Evolutionary conservation across 2,888 invertebrate genomes (phyloP), one percentile per base, ranked within the genome.

Genomic region (Drosophila tanythrix): DNA sequence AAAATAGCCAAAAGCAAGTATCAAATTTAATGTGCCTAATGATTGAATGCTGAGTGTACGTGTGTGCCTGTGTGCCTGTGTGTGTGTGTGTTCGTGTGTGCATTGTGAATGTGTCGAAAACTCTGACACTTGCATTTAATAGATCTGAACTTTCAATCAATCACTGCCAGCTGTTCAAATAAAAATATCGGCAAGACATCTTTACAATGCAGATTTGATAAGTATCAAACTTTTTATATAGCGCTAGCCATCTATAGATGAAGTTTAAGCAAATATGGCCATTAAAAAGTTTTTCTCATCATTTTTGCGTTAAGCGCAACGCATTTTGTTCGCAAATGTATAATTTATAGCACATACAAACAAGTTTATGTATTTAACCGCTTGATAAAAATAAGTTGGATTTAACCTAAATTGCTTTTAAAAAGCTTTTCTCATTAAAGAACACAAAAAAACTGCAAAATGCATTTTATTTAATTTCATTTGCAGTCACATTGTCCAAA

Each of bases 11-110:
- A 61, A 69, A 74, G 74, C 79, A 43, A 25, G 38, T 65, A 70
- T 62, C 48, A 61, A 65, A 82, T 82, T 79, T 79, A 88, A 83
- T 72, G 82, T 69, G 74, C 65, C 71, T 76, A 79, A 79, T 78
- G 55, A 63, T 69, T 70, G 67, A 83, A 69, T 48, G 51, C 33
- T 43, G 21, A 13, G 11, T 13, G 25, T 18, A 3, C 1, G 27
- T 43, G 13, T 35, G 25, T 13, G 21, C 13, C 6, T 0, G 1
- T 46, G 4, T 21, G 29, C 33, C 13, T 51, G 13, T 18, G 8
- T 27, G 51, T 31, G 11, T 11, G 25, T 31, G 21, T 25, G 11
- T 53, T 8, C 8, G n/a, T 64, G n/a, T 65, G 31, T 21, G 27
- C 27, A 43, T 15, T 27, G 7, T 27, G 36, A 18, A 3, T 40